Conservation (phyloP, 2,888 invertebrate genomes). For the Aphodius granarius region DNA sequence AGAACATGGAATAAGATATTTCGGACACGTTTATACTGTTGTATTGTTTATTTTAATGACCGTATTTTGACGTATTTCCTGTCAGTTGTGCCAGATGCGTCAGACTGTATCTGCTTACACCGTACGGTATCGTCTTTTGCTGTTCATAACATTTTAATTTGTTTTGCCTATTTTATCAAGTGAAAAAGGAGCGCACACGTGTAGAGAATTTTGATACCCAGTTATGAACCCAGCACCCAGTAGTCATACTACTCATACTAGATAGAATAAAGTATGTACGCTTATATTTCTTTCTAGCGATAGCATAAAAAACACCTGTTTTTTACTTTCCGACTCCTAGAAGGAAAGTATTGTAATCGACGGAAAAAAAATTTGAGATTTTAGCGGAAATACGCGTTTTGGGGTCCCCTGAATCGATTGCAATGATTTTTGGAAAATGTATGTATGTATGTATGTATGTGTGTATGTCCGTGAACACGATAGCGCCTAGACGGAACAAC, state of each 20-base stretch:
- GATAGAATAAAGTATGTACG: not conserved
- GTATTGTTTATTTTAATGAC: not conserved
- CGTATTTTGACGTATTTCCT: not conserved
- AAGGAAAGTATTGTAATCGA: too few species aligned
- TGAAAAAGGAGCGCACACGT: not conserved
- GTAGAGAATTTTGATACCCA: not conserved
- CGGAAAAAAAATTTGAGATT: too few species aligned
- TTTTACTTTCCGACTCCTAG: too few species aligned
- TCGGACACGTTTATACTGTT: not conserved
- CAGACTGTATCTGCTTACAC: not conserved
- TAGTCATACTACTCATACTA: not conserved
- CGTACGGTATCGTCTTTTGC: not conserved
- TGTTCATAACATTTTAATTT: not conserved
- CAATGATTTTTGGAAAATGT: too few species aligned
- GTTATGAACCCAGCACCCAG: not conserved
- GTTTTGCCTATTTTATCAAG: not conserved
- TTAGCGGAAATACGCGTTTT: too few species aligned
- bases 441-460: too few species aligned
- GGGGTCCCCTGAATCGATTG: too few species aligned
- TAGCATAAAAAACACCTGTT: too few species aligned
- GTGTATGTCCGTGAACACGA: too few species aligned
- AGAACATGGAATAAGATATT: not conserved
- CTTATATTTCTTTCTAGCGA: too few species aligned
- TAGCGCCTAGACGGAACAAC: too few species aligned
- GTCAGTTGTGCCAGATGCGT: not conserved